Base-by-base conservation (phyloP, 2,113 vertebrate species). In the Ibidorhyncha struthersii region DNA sequence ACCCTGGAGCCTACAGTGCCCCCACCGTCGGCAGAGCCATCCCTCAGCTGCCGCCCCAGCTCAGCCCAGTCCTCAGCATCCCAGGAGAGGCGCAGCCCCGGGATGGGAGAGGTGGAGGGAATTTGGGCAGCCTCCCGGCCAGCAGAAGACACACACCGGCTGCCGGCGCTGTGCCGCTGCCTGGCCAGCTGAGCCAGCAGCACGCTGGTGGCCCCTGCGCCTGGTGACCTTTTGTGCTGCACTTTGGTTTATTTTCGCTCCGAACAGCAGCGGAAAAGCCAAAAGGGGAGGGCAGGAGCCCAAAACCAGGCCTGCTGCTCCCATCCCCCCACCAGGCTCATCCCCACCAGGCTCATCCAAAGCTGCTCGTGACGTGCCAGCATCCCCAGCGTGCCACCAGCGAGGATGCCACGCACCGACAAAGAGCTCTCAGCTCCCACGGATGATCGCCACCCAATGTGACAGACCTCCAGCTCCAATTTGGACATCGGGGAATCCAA, bases 211-310 rank as follows among this genome's bases (percentile, higher is more conserved):
- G 83, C 86, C 58, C 90, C 95, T 88, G 90, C 4, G 55, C 88
- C 62, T 78, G 43, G 34, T 77, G 59, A 93, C 89, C 38, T 55
- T 93, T 89, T 82, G 89, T 94, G 82, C 94, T 58, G 93, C 61
- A 43, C 82, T 82, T 79, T 55, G 61, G 88, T 90, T 89, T 94
- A 69, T 82, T 90, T 95, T 82, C 34, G 17, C 50, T 96, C 81
- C 14, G 8, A 93, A 82, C 29, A 15, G 82, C 62, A 85, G 47
- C 14, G 16, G 82, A 62, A 72, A 89, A 89, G 89, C 82, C 90
- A 94, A 80, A 91, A 95, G 30, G 61, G 87, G 89, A 72, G 56
- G 80, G 82, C 21, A 86, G 40, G 55, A 83, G 80, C 63, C 71
- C 79, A 73, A 58, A 93, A 73, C 36, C 0, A 0, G 67, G 40